These are phyloP conservation scores for Dryobotodes eremita DNA, from an alignment of 2,888 invertebrate species.

Conservation along the genomic window DNA sequence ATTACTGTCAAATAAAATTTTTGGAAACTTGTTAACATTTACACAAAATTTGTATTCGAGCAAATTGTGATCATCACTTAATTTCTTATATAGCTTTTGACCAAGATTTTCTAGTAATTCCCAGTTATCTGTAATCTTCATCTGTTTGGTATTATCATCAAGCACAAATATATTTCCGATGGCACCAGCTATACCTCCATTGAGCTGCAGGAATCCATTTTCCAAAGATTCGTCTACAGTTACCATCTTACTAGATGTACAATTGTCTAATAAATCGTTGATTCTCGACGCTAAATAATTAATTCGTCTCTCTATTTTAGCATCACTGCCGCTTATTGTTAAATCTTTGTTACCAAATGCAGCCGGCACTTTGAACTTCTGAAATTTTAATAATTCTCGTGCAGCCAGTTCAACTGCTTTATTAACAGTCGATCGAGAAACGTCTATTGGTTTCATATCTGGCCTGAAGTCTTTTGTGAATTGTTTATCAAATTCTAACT, in stretches of 20 bases:
- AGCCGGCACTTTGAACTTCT: not conserved
- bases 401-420: not conserved
- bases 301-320: not conserved
- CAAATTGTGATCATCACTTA: too few relatives aligned
- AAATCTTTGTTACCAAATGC: not conserved
- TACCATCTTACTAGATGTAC: not conserved
- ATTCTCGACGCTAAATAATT: not conserved
- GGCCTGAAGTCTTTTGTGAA: not conserved
- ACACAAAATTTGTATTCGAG: too few relatives aligned
- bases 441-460: not conserved
- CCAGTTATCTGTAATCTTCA: not conserved
- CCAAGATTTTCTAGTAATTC: too few relatives aligned
- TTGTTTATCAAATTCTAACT: not conserved
- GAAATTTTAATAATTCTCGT: too few relatives aligned
- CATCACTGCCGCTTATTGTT: not conserved
- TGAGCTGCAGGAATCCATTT: not conserved
- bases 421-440: not conserved
- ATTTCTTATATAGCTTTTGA: too few relatives aligned
- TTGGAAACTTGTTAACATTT: not conserved
- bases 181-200: not conserved
- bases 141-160: not conserved
- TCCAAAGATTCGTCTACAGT: not conserved
- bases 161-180: not conserved
- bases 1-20: not conserved
- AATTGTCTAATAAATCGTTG: not conserved